Percentiles rank a stretch among this genome's conserved stretches.
Evolutionary conservation across 2,113 vertebrate genomes (phyloP).

Genomic region (Leptodactylus fuscus): DNA sequence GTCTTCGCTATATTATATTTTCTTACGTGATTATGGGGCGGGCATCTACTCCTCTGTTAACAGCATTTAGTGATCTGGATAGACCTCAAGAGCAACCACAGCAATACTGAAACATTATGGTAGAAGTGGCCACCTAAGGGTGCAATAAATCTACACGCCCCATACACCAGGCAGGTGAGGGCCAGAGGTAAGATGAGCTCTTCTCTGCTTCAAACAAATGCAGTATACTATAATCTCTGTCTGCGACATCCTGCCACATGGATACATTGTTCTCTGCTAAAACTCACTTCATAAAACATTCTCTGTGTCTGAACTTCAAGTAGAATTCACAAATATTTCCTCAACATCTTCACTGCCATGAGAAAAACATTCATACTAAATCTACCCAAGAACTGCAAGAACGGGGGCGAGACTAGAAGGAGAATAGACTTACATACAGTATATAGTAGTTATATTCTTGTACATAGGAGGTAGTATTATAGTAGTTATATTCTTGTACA

Average conservation of each 20-base stretch:
- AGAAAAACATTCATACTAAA: background rate
- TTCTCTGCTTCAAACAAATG: too few relatives aligned
- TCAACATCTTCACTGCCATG: background rate
- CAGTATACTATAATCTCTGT: too few relatives aligned
- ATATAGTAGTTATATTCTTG: constrained; percentile 11
- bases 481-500: constrained; percentile 1
- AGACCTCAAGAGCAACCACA: too few relatives aligned
- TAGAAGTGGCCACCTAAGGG: too few relatives aligned
- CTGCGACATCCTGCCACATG: background rate
- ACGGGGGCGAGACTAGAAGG: background rate
- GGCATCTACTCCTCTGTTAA: too few relatives aligned
- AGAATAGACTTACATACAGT: background rate
- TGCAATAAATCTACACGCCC: too few relatives aligned
- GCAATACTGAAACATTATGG: too few relatives aligned
- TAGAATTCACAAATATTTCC: background rate
- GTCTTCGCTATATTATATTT: too few relatives aligned
- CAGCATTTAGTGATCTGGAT: too few relatives aligned
- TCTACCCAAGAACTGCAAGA: background rate
- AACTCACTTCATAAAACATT: background rate
- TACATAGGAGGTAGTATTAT: background rate
- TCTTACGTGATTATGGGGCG: too few relatives aligned
- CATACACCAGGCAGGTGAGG: too few relatives aligned
- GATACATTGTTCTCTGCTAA: background rate
- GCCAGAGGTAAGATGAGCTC: too few relatives aligned
- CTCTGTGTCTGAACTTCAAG: background rate